Evolutionary conservation across 2,797 vertebrate genomes (phyloP).

Genomic region (Parauchenoglanis punctatus): DNA sequence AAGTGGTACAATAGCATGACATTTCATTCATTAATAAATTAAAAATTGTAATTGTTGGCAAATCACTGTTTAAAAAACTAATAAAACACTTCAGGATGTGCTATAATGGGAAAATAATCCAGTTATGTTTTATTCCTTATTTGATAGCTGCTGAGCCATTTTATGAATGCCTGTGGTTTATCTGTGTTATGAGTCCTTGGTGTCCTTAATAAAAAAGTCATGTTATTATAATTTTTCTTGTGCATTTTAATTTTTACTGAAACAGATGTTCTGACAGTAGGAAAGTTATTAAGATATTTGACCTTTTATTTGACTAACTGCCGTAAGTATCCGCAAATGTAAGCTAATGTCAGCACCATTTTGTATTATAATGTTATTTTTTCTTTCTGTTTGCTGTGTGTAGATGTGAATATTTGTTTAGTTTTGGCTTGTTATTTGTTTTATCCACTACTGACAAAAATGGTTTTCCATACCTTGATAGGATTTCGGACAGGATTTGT

Average conservation of each 20-base stretch:
- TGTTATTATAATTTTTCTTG: not conserved
- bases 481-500: not conserved
- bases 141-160: not conserved
- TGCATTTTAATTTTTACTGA: not conserved
- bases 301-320: not conserved
- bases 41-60: not conserved
- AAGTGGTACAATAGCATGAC: not conserved
- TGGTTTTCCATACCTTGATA: not conserved
- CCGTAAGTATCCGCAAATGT: not conserved
- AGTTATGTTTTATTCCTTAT: not conserved
- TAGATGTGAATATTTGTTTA: not conserved
- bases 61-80: not conserved
- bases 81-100: not conserved
- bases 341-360: not conserved
- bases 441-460: not conserved
- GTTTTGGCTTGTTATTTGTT: not conserved
- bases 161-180: not conserved
- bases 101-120: not conserved
- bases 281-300: not conserved
- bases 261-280: not conserved
- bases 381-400: not conserved
- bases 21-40: not conserved
- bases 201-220: not conserved
- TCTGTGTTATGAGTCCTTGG: not conserved
- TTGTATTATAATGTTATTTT: not conserved